These are phyloP conservation scores for Himantopus leucocephalus DNA, from an alignment of 2,113 vertebrate species.

Conservation along the genomic window DNA sequence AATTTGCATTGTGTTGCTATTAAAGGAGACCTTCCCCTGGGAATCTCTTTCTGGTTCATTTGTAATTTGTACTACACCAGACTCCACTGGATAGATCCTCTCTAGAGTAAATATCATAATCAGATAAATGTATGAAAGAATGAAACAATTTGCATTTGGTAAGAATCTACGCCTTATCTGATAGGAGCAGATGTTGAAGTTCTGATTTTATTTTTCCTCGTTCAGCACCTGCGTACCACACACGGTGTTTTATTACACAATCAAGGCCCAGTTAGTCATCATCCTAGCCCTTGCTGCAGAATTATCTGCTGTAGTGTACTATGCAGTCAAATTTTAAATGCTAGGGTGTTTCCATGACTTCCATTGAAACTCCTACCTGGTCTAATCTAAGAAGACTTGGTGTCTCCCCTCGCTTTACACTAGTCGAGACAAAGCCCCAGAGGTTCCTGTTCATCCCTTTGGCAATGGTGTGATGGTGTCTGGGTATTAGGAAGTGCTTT, in stretches of 20 bases:
- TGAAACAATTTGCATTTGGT: background rate
- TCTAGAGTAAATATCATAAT: background rate
- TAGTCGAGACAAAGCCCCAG: background rate
- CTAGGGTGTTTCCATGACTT: background rate
- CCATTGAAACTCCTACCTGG: background rate
- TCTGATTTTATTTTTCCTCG: background rate
- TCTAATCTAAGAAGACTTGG: background rate
- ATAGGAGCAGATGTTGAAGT: background rate
- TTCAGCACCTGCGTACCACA: background rate
- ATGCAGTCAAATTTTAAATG: background rate
- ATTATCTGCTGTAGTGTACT: background rate
- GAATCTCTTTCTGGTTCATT: background rate
- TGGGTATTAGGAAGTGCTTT: rapidly evolving
- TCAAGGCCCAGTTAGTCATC: background rate
- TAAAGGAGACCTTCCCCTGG: background rate
- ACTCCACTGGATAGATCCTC: background rate
- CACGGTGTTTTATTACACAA: background rate
- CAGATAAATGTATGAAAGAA: background rate
- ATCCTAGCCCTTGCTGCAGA: background rate
- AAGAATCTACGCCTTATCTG: background rate
- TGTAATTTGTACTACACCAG: background rate
- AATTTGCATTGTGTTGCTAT: background rate
- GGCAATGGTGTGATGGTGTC: background rate
- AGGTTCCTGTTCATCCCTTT: background rate
- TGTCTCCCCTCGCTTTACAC: background rate